These are phyloP conservation scores for Climacteris rufus DNA, from an alignment of 2,113 vertebrate species.

Conservation along the genomic window DNA sequence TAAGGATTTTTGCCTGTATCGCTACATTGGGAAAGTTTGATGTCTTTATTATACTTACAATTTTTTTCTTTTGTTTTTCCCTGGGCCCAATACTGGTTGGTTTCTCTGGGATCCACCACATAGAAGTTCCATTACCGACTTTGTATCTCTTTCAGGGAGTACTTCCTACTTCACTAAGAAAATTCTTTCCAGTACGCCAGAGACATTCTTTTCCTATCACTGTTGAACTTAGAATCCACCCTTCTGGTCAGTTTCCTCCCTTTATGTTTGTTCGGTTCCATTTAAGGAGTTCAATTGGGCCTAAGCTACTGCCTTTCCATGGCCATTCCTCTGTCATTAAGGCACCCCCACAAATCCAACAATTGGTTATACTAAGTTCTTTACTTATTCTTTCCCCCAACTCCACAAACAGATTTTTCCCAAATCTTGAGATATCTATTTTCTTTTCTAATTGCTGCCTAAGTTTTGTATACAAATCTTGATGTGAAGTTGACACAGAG, in stretches of 20 bases:
- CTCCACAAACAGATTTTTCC: not conserved
- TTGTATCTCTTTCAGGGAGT: no score
- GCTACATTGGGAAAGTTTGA: not conserved
- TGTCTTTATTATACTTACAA: not conserved
- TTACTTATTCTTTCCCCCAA: no score
- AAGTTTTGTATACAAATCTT: not conserved
- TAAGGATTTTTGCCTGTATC: not conserved
- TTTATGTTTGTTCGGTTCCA: not conserved
- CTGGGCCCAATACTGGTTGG: no score
- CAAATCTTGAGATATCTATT: not conserved
- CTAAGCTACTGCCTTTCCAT: not conserved
- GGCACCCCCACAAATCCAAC: not conserved
- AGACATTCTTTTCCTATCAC: no score
- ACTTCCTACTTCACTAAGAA: no score
- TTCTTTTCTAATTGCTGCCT: not conserved
- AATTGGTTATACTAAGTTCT: not conserved
- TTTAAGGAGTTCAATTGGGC: not conserved
- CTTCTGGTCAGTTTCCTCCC: not conserved
- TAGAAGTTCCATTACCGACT: no score
- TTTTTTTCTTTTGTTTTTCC: no score
- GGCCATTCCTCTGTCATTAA: not conserved
- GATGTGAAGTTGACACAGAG: no score
- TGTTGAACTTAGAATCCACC: no score
- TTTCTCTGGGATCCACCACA: no score
- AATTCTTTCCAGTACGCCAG: no score